These are phyloP conservation scores for Microvelia longipes DNA, from an alignment of 1,140 invertebrate genomes.

Conservation along the genomic window DNA sequence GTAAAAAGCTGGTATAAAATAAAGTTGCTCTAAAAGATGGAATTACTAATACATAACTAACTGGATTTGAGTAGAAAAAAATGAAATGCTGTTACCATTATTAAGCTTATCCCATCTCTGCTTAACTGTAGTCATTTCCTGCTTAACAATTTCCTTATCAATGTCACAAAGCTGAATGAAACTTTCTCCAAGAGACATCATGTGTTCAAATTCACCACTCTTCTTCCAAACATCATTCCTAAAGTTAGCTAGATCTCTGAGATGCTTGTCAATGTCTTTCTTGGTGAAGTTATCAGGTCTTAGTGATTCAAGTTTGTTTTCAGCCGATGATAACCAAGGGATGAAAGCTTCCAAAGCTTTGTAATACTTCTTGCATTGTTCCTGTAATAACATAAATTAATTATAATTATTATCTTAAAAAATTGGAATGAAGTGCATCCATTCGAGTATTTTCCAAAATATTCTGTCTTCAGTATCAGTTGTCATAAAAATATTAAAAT, in stretches of 20 bases:
- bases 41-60: no score
- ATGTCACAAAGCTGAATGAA: constrained; percentile 72
- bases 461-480: not conserved
- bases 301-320: constrained; percentile 67
- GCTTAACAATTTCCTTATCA: constrained; percentile 75
- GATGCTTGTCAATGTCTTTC: constrained; percentile 71
- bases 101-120: constrained; percentile 80
- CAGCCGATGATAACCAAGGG: constrained; percentile 73
- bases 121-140: constrained; percentile 54
- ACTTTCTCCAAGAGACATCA: constrained; percentile 65
- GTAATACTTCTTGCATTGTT: constrained; percentile 83
- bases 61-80: no score
- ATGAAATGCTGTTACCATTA: no score
- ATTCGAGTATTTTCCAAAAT: not conserved
- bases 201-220: constrained; percentile 82
- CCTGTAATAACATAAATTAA: constrained; percentile 26
- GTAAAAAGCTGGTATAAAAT: no score
- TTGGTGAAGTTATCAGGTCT: constrained; percentile 65
- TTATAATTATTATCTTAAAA: not conserved
- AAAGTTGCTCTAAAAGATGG: no score
- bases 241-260: constrained; percentile 76
- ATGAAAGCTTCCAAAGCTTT: constrained; percentile 67
- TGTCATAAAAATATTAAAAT: not conserved
- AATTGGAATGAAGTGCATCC: not conserved
- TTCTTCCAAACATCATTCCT: constrained; percentile 80